Evolutionary conservation across 2,888 invertebrate species (phyloP), one percentile per base, ranked within the genome.

Genomic region (Deilephila elpenor): DNA sequence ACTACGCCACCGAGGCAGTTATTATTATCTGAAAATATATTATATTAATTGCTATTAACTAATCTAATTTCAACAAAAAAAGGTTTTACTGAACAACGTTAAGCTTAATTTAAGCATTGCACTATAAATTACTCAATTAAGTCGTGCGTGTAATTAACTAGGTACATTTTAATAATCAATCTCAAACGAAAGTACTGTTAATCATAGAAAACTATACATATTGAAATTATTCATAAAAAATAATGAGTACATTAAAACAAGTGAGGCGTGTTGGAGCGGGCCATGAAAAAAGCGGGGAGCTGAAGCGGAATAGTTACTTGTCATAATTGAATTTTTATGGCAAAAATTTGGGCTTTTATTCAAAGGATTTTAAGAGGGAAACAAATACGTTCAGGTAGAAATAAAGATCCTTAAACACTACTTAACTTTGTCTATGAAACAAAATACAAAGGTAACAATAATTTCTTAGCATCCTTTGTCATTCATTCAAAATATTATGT

Each of bases 111-210:
- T 74, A 75, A 75, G 70, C 64, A 56, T 53, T 44, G 19, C 53
- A 59, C 62, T 83, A 88, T 89, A 86, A 88, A 91, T 92, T 88
- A 91, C 91, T 90, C 89, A 91, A 93, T 93, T 91, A 93, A 85
- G 84, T 83, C 81, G 80, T 84, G 83, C 87, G 81, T 89, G 83
- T 90, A 92, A 93, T 93, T 93, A 92, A 89, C 84, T 86, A 82
- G 82, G 84, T 86, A 89, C 89, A 88, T 89, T 87, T 89, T 88
- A 89, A 91, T 93, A 93, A 93, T 92, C 92, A 92, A 93, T 93
- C 92, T 91, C 81, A 83, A 88, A 88, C 80, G 92, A 93, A 93
- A 93, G 93, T 92, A 90, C 91, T 81, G 92, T 90, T 91, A 92
- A 87, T 86, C 88, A 86, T 83, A 84, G 86, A 89, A 88, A 87